A percentile compares a stretch with the other conserved stretches of the same genome.
phyloP scores from a whole-genome alignment of 2,888 invertebrate species.

The Spatulosminthurus flaviceps region DNA sequence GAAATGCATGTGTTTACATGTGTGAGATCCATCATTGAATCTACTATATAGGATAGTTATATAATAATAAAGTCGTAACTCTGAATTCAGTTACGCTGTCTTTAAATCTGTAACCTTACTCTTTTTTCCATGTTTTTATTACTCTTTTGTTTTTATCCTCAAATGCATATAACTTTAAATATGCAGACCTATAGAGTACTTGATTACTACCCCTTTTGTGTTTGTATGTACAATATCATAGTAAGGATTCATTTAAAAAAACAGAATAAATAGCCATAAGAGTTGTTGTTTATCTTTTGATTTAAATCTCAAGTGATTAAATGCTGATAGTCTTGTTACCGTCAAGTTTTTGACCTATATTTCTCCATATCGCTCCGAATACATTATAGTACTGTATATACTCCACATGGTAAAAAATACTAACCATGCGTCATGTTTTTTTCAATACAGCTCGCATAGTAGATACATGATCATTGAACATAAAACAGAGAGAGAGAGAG shows the following conservation, averaged over 20 bases:
- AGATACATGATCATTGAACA: too few relatives aligned
- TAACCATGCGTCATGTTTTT: background rate
- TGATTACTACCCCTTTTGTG: too few relatives aligned
- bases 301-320: constrained; percentile 37
- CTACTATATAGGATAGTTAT: background rate
- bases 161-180: background rate
- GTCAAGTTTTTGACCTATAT: constrained; percentile 48
- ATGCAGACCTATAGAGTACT: background rate
- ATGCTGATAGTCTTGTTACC: constrained; percentile 38
- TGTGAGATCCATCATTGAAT: background rate
- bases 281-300: constrained; percentile 8
- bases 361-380: constrained; percentile 3
- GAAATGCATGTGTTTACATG: background rate
- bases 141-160: background rate
- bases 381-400: background rate
- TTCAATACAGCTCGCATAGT: background rate
- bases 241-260: background rate
- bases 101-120: background rate
- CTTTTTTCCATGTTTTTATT: background rate
- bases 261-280: background rate
- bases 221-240: too few relatives aligned
- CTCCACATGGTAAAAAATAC: constrained; percentile 10
- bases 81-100: background rate
- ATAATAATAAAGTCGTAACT: constrained; percentile 5
- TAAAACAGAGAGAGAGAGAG: too few relatives aligned